phyloP scores from a whole-genome alignment of 1,140 invertebrate genomes.

The Hyphantria cunea region DNA sequence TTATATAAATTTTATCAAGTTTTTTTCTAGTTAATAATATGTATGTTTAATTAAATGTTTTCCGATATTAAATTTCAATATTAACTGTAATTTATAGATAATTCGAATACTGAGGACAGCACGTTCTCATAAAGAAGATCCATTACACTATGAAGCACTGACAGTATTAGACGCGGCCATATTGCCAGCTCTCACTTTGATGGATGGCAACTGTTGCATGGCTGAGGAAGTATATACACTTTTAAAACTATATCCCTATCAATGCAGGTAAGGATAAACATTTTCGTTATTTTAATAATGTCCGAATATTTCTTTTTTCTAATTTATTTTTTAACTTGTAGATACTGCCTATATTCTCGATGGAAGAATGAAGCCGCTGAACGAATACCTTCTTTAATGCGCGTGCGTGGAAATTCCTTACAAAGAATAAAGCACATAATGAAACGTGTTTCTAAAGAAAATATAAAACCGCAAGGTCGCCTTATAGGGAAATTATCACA shows the following conservation, averaged over 20 bases:
- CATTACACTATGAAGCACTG: slow-evolving; percentile 90
- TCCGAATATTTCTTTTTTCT: background rate
- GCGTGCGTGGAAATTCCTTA: slow-evolving; percentile 91
- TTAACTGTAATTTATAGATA: slow-evolving; percentile 50
- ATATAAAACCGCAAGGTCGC: slow-evolving; percentile 97
- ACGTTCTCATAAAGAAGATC: slow-evolving; percentile 64
- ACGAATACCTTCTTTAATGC: slow-evolving; percentile 91
- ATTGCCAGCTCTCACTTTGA: slow-evolving; percentile 93
- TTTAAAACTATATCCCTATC: slow-evolving; percentile 95
- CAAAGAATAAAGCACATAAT: slow-evolving; percentile 98
- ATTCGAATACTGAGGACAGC: slow-evolving; percentile 74
- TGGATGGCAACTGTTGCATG: slow-evolving; percentile 97
- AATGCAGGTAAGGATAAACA: slow-evolving; percentile 85
- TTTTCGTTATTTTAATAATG: slow-evolving; percentile 2
- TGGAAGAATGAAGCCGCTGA: slow-evolving; percentile 93
- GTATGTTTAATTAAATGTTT: too few relatives aligned
- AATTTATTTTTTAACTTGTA: slow-evolving; percentile 27
- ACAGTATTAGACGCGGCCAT: slow-evolving; percentile 93
- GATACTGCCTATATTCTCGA: slow-evolving; percentile 94
- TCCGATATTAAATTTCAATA: too few relatives aligned
- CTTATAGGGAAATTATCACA: slow-evolving; percentile 98
- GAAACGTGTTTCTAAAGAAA: slow-evolving; percentile 99
- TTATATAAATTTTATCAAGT: too few relatives aligned
- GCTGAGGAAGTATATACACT: slow-evolving; percentile 98
- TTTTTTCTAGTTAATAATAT: too few relatives aligned